These are phyloP conservation scores for Falco biarmicus DNA, from an alignment of 2,797 vertebrate genomes.

Conservation along the genomic window DNA sequence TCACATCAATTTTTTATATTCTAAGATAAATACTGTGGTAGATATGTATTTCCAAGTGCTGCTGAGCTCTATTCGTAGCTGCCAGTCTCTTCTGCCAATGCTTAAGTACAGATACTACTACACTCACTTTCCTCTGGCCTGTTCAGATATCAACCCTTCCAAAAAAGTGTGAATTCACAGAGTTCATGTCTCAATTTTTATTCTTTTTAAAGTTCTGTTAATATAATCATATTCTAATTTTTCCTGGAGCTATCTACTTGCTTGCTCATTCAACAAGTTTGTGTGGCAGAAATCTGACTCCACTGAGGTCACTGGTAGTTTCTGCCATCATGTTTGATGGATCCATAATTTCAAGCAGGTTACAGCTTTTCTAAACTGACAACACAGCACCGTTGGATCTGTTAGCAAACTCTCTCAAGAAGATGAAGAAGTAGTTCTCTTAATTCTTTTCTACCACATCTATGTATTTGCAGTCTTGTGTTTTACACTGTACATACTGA, in stretches of 20 bases:
- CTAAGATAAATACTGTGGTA: not conserved
- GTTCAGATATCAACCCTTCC: not conserved
- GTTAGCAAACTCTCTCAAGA: not conserved
- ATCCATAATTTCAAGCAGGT: not conserved
- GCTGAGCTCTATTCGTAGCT: not conserved
- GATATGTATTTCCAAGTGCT: not conserved
- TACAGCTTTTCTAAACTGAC: not conserved
- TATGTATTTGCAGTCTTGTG: not conserved
- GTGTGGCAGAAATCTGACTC: not conserved
- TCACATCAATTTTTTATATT: not conserved
- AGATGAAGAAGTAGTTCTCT: not conserved
- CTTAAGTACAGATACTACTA: not conserved
- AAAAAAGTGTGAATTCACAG: not conserved
- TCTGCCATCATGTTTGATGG: not conserved
- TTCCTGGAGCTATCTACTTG: not conserved
- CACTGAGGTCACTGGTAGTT: not conserved
- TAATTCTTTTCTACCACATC: not conserved
- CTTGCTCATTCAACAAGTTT: not conserved
- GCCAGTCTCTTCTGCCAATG: not conserved
- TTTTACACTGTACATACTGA: not conserved
- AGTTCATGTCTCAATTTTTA: fast-evolving
- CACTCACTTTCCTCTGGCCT: not conserved
- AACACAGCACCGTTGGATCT: not conserved
- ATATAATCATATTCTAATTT: not conserved
- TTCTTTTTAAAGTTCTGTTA: not conserved